Evolutionary conservation across 2,888 invertebrate species (phyloP).

Genomic region (Incurvaria masculella): DNA sequence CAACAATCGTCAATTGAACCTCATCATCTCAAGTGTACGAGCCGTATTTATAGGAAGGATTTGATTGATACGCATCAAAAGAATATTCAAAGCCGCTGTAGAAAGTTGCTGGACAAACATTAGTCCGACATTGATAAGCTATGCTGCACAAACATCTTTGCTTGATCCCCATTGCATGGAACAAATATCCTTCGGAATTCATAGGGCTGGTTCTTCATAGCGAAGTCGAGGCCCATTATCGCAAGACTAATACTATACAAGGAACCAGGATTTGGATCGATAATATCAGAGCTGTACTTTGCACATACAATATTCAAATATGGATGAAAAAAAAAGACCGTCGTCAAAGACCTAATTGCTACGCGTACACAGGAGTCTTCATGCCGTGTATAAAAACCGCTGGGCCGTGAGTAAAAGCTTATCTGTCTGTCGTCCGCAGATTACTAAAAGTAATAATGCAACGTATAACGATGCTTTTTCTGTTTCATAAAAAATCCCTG

Average conservation of each 20-base stretch:
- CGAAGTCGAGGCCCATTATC: conserved; percentile 1
- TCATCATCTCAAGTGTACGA: background rate
- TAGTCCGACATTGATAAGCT: background rate
- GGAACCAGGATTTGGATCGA: background rate
- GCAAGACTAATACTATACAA: background rate
- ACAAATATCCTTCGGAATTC: no score
- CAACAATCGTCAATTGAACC: background rate
- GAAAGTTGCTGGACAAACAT: background rate
- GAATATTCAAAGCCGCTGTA: no score
- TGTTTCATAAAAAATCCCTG: conserved; percentile 1
- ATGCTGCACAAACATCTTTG: background rate
- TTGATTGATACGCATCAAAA: no score
- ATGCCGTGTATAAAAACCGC: background rate
- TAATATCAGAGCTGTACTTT: background rate
- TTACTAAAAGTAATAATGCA: background rate
- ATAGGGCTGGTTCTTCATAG: conserved; percentile 1
- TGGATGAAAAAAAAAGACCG: background rate
- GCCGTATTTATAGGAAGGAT: background rate
- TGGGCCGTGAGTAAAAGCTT: no score
- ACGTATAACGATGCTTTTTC: background rate
- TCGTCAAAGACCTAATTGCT: background rate
- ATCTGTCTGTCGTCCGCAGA: background rate
- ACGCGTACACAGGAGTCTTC: background rate
- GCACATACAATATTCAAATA: background rate
- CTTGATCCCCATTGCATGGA: background rate